Evolutionary conservation across 2,888 invertebrate genomes (phyloP).

Genomic region (Melanostoma mellinum): DNA sequence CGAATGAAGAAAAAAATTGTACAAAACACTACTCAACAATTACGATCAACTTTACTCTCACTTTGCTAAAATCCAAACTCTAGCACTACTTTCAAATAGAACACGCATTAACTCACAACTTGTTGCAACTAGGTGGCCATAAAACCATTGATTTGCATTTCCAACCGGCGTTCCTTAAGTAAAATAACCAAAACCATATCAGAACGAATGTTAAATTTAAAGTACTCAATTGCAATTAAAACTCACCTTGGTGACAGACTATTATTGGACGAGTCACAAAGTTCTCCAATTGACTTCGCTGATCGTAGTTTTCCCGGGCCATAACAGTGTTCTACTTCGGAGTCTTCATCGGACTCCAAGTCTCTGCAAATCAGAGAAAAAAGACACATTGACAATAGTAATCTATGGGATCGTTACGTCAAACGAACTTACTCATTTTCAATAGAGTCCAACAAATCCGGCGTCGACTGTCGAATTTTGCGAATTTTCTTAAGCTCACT

Average conservation of each 20-base stretch:
- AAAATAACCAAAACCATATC: slow-evolving; percentile 23
- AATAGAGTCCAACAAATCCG: slow-evolving; percentile 85
- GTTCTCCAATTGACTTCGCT: slow-evolving; percentile 87
- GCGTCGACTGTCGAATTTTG: slow-evolving; percentile 85
- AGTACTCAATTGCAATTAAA: not conserved
- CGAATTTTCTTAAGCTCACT: slow-evolving; percentile 89
- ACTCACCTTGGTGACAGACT: slow-evolving; percentile 76
- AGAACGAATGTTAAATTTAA: slow-evolving; percentile 10
- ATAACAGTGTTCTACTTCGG: slow-evolving; percentile 85
- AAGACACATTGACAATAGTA: slow-evolving; percentile 9
- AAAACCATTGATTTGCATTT: slow-evolving; percentile 17
- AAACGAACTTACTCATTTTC: slow-evolving; percentile 83
- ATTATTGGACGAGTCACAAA: slow-evolving; percentile 84
- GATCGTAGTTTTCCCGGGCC: slow-evolving; percentile 85
- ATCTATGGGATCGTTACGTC: not conserved
- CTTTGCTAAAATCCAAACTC: no score
- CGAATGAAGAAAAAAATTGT: no score
- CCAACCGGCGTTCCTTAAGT: slow-evolving; percentile 34
- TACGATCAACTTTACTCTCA: no score
- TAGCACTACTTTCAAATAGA: not conserved
- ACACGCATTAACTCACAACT: slow-evolving; percentile 47
- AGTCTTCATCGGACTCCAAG: slow-evolving; percentile 84
- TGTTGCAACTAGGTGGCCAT: slow-evolving; percentile 46
- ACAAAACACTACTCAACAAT: no score
- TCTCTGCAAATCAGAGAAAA: slow-evolving; percentile 73